Base-by-base conservation (phyloP, 2,888 invertebrate species). In the Cremastinae sp. region DNA sequence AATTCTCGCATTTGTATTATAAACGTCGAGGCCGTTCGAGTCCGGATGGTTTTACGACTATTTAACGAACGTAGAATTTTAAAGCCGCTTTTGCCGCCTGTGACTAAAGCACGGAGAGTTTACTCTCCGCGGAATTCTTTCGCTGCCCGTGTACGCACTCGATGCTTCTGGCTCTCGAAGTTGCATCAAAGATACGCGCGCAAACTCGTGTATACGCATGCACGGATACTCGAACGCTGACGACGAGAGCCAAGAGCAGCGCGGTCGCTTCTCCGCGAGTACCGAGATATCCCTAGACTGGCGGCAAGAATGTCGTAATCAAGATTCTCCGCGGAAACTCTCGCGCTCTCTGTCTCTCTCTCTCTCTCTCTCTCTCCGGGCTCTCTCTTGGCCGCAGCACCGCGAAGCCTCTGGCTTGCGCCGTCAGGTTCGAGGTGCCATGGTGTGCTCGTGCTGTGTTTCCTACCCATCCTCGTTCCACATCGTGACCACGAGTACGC, bases 221-320 rank as follows among this genome's bases (percentile, higher is more conserved):
- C n/a, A 0, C 39, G 41, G 9, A 22, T 47, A 28, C 47, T 59
- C 41, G 51, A 58, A 47, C 41, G 51, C 39, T 56, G 56, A 39
- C 61, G 62, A 47, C 22, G 56, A 28, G 28, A 28, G 28, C 28
- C 28, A 28, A 28, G 5, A 28, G 28, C 56, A 68, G 76, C 69
- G 72, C 68, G n/a, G n/a, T n/a, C n/a, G n/a, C n/a, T n/a, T n/a
- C n/a, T 76, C 66, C 55, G 68, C 35, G 18, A 65, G 61, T 61
- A 71, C 45, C 75, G 69, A 62, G 78, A 78, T 56, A 78, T 78
- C 69, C 69, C 65, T 39, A 66, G 72, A 70, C 74, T 58, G 65
- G 77, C 73, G 28, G 74, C 78, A 78, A 78, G 78, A 80, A 78
- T 80, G 79, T 77, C 78, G 80, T 77, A 80, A 80, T 80, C 80